Percentiles rank a stretch among this genome's conserved stretches.
These are phyloP conservation scores for Iselma pallidipennis DNA, from an alignment of 2,888 invertebrate species.

Conservation along the genomic window DNA sequence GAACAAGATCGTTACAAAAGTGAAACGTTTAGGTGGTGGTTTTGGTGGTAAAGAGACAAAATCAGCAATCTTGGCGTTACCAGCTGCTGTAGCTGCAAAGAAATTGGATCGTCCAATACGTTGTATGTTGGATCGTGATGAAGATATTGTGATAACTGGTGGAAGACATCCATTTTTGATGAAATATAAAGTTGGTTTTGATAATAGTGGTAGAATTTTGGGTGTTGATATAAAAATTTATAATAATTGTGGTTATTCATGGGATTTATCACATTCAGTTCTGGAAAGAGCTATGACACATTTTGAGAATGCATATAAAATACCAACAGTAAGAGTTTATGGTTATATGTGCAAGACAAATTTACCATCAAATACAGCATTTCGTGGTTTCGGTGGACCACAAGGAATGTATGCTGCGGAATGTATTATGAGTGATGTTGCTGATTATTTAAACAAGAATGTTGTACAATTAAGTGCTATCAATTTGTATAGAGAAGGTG, in stretches of 20 bases:
- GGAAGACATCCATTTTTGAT: constrained; percentile 86
- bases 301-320: constrained; percentile 80
- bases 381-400: constrained; percentile 89
- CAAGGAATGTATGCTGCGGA: constrained; percentile 90
- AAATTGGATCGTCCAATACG: constrained; percentile 73
- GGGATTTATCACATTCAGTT: constrained; percentile 78
- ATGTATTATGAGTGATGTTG: constrained; percentile 75
- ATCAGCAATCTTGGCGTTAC: constrained; percentile 66
- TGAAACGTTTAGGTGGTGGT: constrained; percentile 91
- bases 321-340: constrained; percentile 72
- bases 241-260: constrained; percentile 80
- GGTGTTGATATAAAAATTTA: constrained; percentile 76
- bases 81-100: constrained; percentile 80
- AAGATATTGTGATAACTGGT: constrained; percentile 91
- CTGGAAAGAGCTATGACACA: constrained; percentile 83
- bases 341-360: constrained; percentile 86
- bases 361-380: constrained; percentile 90
- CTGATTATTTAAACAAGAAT: constrained; percentile 68
- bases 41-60: constrained; percentile 95
- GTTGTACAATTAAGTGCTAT: constrained; percentile 60
- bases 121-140: constrained; percentile 88
- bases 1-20: constrained; percentile 77
- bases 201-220: constrained; percentile 72
- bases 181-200: constrained; percentile 83
- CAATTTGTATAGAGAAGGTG: constrained; percentile 56